These are phyloP conservation scores for Coendou prehensilis DNA, from an alignment of 2,797 vertebrate genomes.

Conservation along the genomic window DNA sequence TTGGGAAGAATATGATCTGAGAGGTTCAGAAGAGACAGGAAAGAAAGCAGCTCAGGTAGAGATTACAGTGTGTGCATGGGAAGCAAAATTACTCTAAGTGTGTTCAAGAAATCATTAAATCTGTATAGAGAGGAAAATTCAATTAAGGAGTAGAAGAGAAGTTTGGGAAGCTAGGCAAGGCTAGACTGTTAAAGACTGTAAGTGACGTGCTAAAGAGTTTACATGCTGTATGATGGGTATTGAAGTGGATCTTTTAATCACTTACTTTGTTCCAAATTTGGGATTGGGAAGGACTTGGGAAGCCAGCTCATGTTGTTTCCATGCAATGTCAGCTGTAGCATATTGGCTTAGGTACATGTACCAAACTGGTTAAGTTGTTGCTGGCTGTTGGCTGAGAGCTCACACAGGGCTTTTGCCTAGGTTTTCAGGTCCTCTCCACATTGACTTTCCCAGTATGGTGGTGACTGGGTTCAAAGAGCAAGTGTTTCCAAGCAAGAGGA, in stretches of 20 bases:
- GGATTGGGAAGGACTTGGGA: neutral
- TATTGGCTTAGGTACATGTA: neutral
- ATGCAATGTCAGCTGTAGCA: neutral
- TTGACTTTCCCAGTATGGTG: neutral
- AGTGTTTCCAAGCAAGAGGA: neutral
- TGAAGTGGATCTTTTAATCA: neutral
- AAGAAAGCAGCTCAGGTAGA: neutral
- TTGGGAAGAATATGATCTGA: neutral
- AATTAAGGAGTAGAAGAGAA: neutral
- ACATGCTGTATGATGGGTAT: neutral
- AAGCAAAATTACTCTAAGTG: neutral
- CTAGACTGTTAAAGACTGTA: neutral
- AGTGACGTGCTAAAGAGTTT: neutral
- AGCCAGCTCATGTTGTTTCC: neutral
- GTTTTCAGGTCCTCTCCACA: neutral
- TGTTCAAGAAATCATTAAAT: neutral
- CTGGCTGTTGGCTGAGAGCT: neutral
- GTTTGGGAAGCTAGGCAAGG: neutral
- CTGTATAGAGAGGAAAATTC: neutral
- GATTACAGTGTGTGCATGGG: neutral
- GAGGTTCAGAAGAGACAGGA: neutral
- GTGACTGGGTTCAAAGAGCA: neutral
- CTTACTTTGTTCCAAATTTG: conserved; percentile 18
- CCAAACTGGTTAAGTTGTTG: neutral
- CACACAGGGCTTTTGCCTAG: neutral